Percentiles rank a stretch among this genome's conserved stretches.
These are phyloP conservation scores for Cylindroiulus punctatus DNA, from an alignment of 2,888 invertebrate species.

Conservation along the genomic window DNA sequence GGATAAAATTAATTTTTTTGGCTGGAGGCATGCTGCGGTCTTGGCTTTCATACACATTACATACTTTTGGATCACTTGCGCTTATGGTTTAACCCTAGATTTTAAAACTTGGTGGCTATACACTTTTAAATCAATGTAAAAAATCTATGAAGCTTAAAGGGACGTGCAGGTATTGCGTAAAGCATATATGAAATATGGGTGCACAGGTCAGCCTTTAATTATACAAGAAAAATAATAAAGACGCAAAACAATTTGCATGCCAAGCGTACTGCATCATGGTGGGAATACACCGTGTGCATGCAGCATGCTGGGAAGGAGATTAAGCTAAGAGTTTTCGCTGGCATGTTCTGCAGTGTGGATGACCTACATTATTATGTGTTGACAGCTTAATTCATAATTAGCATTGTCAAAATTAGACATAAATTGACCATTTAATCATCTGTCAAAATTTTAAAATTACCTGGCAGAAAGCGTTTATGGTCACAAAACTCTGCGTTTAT, in stretches of 20 bases:
- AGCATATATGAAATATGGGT: slow-evolving; percentile 7
- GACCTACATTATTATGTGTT: slow-evolving; percentile 5
- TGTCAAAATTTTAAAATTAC: background rate
- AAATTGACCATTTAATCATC: background rate
- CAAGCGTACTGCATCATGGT: background rate
- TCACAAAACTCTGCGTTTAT: too few relatives aligned
- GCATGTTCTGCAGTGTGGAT: background rate
- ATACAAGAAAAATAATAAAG: slow-evolving; percentile 32
- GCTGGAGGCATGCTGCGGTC: slow-evolving; percentile 19
- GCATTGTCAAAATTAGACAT: background rate
- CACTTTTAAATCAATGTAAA: background rate
- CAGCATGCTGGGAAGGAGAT: background rate
- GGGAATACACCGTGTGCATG: background rate
- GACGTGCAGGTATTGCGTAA: slow-evolving; percentile 20
- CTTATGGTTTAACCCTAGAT: background rate
- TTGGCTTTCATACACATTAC: background rate
- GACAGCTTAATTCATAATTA: background rate
- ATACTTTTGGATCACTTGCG: slow-evolving; percentile 21
- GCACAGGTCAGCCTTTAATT: slow-evolving; percentile 22
- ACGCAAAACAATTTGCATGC: slow-evolving; percentile 27
- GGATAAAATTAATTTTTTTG: slow-evolving; percentile 30
- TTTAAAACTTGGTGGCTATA: background rate
- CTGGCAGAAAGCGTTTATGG: too few relatives aligned
- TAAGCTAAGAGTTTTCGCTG: background rate
- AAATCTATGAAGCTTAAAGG: background rate